These are phyloP conservation scores for Ormyrus nitidulus DNA, from an alignment of 2,888 invertebrate genomes.

Conservation along the genomic window DNA sequence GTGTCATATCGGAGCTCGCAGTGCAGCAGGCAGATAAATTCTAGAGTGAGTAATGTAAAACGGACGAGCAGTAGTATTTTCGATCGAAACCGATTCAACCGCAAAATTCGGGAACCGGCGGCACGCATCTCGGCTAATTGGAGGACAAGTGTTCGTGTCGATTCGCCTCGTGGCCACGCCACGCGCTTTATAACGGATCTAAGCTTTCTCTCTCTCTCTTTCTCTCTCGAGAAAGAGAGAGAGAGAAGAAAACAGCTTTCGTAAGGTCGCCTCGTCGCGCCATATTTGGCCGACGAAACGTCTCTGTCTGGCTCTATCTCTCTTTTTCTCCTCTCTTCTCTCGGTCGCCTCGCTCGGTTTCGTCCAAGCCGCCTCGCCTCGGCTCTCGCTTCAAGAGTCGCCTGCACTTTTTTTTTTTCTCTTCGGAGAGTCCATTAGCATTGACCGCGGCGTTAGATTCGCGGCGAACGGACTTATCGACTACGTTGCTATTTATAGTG, in stretches of 20 bases:
- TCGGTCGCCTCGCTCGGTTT: constrained; percentile 21
- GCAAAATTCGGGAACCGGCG: too few species aligned
- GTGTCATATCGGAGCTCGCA: constrained; percentile 5
- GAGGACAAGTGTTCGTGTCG: constrained; percentile 11
- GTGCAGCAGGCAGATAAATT: constrained; percentile 1
- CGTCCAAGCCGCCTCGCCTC: neutral
- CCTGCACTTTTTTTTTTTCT: too few species aligned
- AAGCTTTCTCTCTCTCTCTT: too few species aligned
- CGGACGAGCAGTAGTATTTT: neutral
- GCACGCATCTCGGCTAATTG: constrained; percentile 9
- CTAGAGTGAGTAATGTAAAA: neutral
- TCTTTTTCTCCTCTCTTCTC: too few species aligned
- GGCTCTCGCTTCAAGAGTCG: neutral
- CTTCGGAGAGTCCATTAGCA: too few species aligned
- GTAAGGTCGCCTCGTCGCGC: constrained; percentile 64
- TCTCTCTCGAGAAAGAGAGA: neutral
- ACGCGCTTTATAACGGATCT: too few species aligned
- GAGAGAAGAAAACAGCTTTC: constrained; percentile 43
- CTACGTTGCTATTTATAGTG: too few species aligned
- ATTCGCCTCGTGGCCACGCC: constrained; percentile 18
- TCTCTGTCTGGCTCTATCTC: constrained; percentile 41
- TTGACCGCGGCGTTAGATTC: too few species aligned
- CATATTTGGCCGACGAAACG: constrained; percentile 66
- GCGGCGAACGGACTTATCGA: too few species aligned
- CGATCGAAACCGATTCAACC: too few species aligned